A percentile compares a stretch with the other conserved stretches of the same genome.
These are phyloP conservation scores for Cantharis rustica DNA, from an alignment of 2,888 invertebrate genomes.

Conservation along the genomic window DNA sequence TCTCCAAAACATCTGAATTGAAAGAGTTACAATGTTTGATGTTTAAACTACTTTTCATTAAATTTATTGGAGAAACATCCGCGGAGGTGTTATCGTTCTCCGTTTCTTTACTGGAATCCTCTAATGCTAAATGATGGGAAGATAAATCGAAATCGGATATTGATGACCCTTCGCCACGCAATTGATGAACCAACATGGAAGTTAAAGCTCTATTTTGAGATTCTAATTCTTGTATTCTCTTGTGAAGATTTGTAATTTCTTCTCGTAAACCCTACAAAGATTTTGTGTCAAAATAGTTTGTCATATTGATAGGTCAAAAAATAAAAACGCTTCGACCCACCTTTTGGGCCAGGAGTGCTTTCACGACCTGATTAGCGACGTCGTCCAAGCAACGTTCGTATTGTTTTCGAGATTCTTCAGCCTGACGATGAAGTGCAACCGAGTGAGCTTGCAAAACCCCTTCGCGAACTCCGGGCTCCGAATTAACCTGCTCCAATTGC, in stretches of 20 bases:
- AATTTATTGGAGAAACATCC: slow-evolving; percentile 41
- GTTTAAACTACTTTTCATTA: slow-evolving; percentile 45
- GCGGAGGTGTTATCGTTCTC: slow-evolving; percentile 39
- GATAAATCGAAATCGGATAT: slow-evolving; percentile 30
- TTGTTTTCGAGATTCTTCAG: slow-evolving; percentile 70
- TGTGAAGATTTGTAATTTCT: slow-evolving; percentile 74
- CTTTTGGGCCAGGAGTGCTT: slow-evolving; percentile 83
- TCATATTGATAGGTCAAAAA: not conserved
- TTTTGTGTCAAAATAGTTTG: slow-evolving; percentile 1
- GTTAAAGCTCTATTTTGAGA: slow-evolving; percentile 77
- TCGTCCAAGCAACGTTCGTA: slow-evolving; percentile 82
- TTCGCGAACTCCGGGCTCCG: slow-evolving; percentile 60
- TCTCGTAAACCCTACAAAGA: slow-evolving; percentile 72
- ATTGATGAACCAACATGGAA: slow-evolving; percentile 69
- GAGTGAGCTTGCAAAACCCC: slow-evolving; percentile 65
- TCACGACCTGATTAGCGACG: slow-evolving; percentile 82
- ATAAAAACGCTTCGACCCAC: slow-evolving; percentile 53
- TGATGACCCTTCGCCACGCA: slow-evolving; percentile 53
- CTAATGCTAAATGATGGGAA: slow-evolving; percentile 59
- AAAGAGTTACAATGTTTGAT: slow-evolving; percentile 55
- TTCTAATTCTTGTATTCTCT: slow-evolving; percentile 77
- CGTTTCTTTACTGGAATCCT: slow-evolving; percentile 44
- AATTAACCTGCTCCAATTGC: slow-evolving; percentile 58
- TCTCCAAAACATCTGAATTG: slow-evolving; percentile 52
- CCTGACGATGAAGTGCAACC: slow-evolving; percentile 65